Conservation (phyloP, 2,888 invertebrate genomes). For the Eugnorisma glareosa region DNA sequence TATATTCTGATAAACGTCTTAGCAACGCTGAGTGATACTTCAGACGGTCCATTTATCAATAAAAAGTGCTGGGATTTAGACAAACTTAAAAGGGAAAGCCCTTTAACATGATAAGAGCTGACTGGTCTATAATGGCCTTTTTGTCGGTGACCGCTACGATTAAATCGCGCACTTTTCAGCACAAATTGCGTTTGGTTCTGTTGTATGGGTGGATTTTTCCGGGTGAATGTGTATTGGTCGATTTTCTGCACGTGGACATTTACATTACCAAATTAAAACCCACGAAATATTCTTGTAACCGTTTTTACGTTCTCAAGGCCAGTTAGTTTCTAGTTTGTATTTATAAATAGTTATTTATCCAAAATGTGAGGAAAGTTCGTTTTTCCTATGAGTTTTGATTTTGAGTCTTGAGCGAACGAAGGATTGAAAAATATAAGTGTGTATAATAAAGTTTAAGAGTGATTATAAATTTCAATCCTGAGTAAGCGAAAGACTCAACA, state of each 20-base stretch:
- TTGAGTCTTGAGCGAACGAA: too few species aligned
- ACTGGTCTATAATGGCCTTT: slow-evolving; percentile 83
- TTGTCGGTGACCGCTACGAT: slow-evolving; percentile 81
- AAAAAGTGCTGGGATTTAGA: slow-evolving; percentile 78
- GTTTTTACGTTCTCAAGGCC: neutral
- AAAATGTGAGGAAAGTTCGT: too few species aligned
- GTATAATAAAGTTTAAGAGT: too few species aligned
- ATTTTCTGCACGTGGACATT: neutral
- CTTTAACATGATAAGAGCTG: slow-evolving; percentile 85
- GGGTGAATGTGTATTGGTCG: neutral
- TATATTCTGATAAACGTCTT: slow-evolving; percentile 69
- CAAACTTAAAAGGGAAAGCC: slow-evolving; percentile 84
- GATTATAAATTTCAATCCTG: too few species aligned
- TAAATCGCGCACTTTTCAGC: slow-evolving; percentile 81
- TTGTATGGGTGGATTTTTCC: slow-evolving; percentile 24
- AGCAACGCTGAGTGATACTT: slow-evolving; percentile 74
- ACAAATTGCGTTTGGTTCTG: slow-evolving; percentile 77
- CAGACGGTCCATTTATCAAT: slow-evolving; percentile 77
- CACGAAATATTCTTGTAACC: neutral
- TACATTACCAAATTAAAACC: neutral
- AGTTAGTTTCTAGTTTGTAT: neutral
- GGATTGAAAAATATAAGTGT: too few species aligned
- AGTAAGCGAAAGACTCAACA: too few species aligned
- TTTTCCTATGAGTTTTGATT: too few species aligned
- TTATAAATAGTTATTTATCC: too few species aligned